These are phyloP conservation scores for Hemicordylus capensis DNA, from an alignment of 2,113 vertebrate genomes.

Conservation along the genomic window DNA sequence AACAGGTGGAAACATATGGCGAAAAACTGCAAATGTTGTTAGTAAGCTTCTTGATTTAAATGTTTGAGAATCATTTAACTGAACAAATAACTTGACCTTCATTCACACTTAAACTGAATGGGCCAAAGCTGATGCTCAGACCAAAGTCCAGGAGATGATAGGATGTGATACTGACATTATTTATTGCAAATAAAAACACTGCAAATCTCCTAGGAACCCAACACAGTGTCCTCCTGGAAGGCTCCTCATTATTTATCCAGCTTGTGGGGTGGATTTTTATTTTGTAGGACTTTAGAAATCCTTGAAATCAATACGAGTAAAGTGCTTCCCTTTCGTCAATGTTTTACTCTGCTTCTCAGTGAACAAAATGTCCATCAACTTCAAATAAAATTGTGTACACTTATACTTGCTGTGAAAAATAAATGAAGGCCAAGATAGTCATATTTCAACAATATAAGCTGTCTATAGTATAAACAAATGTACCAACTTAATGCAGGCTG, in stretches of 20 bases:
- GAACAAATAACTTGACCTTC: neutral
- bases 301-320: neutral
- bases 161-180: neutral
- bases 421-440: neutral
- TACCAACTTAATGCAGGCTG: no score
- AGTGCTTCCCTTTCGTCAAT: neutral
- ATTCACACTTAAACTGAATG: neutral
- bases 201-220: neutral
- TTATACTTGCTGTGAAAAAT: neutral
- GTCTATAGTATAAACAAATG: neutral
- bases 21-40: neutral
- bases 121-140: neutral
- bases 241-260: neutral
- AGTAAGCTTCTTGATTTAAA: neutral
- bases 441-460: neutral
- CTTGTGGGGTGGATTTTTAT: neutral
- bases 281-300: neutral
- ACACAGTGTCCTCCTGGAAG: neutral
- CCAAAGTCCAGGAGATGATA: neutral
- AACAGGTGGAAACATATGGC: neutral
- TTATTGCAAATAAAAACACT: neutral
- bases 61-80: neutral
- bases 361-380: neutral
- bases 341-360: conserved; percentile 8
- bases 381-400: neutral